Conservation (phyloP, 1,140 invertebrate genomes). For the Drosophila sproati region DNA sequence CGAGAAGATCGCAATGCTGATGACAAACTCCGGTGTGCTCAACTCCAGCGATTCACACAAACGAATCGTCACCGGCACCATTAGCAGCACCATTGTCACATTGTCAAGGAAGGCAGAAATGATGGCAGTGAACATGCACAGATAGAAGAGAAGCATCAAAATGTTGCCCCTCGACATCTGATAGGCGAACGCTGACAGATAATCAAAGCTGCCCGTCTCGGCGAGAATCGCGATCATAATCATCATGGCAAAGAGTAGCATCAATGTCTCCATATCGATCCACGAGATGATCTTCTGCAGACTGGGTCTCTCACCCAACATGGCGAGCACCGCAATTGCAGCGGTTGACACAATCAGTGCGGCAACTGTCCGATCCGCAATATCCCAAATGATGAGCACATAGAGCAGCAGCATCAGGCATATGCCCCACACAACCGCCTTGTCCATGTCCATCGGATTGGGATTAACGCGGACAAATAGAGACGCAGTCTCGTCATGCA, state of each 20-base stretch:
- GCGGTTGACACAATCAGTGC: constrained; percentile 91
- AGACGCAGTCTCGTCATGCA: not conserved
- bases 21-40: constrained; percentile 92
- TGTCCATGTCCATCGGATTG: not conserved
- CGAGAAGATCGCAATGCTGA: constrained; percentile 91
- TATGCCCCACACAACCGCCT: constrained; percentile 89
- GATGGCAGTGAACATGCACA: constrained; percentile 91
- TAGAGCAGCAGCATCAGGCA: constrained; percentile 90
- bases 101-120: constrained; percentile 93
- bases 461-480: not conserved
- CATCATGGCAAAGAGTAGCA: constrained; percentile 96
- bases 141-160: constrained; percentile 91
- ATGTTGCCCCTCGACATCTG: constrained; percentile 90
- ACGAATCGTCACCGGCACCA: constrained; percentile 93
- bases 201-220: constrained; percentile 95
- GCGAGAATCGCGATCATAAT: constrained; percentile 92
- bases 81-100: constrained; percentile 93
- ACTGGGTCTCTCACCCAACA: constrained; percentile 89
- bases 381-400: constrained; percentile 92
- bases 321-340: constrained; percentile 89
- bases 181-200: constrained; percentile 87
- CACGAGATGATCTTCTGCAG: constrained; percentile 90
- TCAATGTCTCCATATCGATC: constrained; percentile 93
- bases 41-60: constrained; percentile 93
- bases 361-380: constrained; percentile 91